Percentiles rank a stretch among this genome's conserved stretches.
Conservation (phyloP, 2,797 vertebrate species). For the Ataeniobius toweri region DNA sequence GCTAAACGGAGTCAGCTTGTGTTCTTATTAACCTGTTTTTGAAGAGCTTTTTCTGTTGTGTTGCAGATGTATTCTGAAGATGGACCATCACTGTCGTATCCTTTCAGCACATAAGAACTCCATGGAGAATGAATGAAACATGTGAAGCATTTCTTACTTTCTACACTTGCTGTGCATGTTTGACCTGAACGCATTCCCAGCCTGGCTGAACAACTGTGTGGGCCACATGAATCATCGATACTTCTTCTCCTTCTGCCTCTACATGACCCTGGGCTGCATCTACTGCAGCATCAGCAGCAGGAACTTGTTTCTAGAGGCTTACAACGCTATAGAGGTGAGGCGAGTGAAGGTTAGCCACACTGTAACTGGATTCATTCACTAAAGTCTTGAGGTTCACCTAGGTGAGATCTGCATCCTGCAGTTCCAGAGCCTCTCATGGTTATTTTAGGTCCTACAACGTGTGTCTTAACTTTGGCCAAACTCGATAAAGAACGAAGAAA, state of each 20-base stretch:
- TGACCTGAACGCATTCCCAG: conserved; percentile 83
- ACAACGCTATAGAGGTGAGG: conserved; percentile 91
- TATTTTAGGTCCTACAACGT: not conserved
- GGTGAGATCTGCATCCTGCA: not conserved
- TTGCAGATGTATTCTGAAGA: conserved; percentile 94
- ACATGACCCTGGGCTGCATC: conserved; percentile 95
- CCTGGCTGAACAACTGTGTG: conserved; percentile 98
- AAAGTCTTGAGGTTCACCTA: too few species aligned
- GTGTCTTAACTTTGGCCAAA: not conserved
- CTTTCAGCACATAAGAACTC: conserved; percentile 67
- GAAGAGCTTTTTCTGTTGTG: conserved; percentile 15
- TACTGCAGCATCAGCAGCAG: conserved; percentile 95
- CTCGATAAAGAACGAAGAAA: not conserved
- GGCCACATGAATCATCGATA: conserved; percentile 98
- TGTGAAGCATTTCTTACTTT: not conserved
- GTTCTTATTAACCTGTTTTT: not conserved
- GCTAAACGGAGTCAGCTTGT: not conserved
- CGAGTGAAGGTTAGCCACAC: too few species aligned
- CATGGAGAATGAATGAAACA: not conserved
- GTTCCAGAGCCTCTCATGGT: not conserved
- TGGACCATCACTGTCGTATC: conserved; percentile 99
- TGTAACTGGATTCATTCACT: not conserved
- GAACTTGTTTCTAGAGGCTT: conserved; percentile 91
- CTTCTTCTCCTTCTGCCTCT: conserved; percentile 97
- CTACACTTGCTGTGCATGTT: not conserved